Conservation (phyloP, 2,113 vertebrate genomes). For the Cheilinus undulatus region DNA sequence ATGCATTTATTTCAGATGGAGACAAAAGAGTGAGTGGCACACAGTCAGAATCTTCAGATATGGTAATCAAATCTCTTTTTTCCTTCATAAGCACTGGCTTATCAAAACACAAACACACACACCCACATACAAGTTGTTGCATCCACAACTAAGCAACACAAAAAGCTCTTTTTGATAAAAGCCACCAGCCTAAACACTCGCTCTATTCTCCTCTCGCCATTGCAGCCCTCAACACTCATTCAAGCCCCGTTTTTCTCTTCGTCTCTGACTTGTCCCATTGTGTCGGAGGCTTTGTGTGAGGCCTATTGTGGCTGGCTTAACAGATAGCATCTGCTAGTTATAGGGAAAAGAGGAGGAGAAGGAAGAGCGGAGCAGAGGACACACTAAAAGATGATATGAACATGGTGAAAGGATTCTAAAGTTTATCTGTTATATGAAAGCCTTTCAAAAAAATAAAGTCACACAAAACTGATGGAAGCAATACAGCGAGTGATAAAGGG, state of each 20-base stretch:
- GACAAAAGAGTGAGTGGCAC: constrained; percentile 58
- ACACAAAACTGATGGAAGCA: constrained; percentile 27
- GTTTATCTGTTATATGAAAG: constrained; percentile 41
- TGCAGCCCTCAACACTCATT: constrained; percentile 53
- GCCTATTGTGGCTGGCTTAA: constrained; percentile 67
- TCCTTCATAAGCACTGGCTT: constrained; percentile 49
- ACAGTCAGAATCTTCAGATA: constrained; percentile 69
- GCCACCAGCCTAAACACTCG: constrained; percentile 62
- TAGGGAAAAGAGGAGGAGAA: constrained; percentile 21
- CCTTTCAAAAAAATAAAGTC: constrained; percentile 32
- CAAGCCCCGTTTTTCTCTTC: constrained; percentile 54
- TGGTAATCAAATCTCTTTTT: constrained; percentile 66
- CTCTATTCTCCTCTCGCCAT: constrained; percentile 58
- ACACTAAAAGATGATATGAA: constrained; percentile 45
- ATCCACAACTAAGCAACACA: constrained; percentile 61
- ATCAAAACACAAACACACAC: constrained; percentile 52
- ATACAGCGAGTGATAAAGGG: background rate
- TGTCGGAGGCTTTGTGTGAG: constrained; percentile 73
- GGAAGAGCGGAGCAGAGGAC: constrained; percentile 25
- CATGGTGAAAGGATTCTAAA: constrained; percentile 41
- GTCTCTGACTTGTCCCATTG: constrained; percentile 62
- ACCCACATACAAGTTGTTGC: constrained; percentile 42
- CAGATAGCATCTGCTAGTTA: constrained; percentile 75
- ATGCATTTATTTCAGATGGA: constrained; percentile 54
- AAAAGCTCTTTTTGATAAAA: constrained; percentile 70